Conservation (phyloP, 2,888 invertebrate genomes). For the Drosophila maculinotata region DNA sequence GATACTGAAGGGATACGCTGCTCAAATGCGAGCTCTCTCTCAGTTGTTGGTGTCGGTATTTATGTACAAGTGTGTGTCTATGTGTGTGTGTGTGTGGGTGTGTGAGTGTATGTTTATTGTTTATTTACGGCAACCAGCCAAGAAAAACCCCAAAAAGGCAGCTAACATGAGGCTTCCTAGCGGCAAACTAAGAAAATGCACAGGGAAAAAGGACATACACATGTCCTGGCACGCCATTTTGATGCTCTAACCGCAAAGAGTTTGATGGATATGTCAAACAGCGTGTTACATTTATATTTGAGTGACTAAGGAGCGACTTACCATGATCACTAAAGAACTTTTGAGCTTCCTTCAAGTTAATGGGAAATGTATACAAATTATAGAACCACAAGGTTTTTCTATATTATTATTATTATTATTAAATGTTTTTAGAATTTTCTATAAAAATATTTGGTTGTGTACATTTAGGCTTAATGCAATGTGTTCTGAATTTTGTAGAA, state of each 20-base stretch:
- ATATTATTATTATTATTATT: too few species aligned
- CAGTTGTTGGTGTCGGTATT: slow-evolving; percentile 25
- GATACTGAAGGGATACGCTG: slow-evolving; percentile 21
- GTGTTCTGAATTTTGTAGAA: too few species aligned
- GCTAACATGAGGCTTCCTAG: slow-evolving; percentile 75
- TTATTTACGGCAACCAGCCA: slow-evolving; percentile 80
- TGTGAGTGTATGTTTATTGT: slow-evolving; percentile 70
- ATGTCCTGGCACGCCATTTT: slow-evolving; percentile 31
- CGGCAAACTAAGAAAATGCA: slow-evolving; percentile 73
- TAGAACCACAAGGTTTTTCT: too few species aligned
- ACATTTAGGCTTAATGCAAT: too few species aligned
- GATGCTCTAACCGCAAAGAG: slow-evolving; percentile 21
- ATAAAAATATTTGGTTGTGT: too few species aligned
- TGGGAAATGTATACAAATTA: too few species aligned
- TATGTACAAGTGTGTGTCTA: slow-evolving; percentile 1
- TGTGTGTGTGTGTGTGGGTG: slow-evolving; percentile 38
- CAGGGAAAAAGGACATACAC: slow-evolving; percentile 54
- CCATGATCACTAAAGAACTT: too few species aligned
- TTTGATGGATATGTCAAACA: neutral
- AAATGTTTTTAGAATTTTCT: too few species aligned
- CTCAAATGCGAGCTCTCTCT: slow-evolving; percentile 20
- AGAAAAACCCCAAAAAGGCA: slow-evolving; percentile 78
- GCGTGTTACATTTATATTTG: slow-evolving; percentile 1
- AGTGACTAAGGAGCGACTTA: neutral
- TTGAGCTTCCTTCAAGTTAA: neutral